A percentile compares a stretch with the other conserved stretches of the same genome.
phyloP scores from a whole-genome alignment of 2,113 vertebrate genomes.

The Jaculus jaculus region DNA sequence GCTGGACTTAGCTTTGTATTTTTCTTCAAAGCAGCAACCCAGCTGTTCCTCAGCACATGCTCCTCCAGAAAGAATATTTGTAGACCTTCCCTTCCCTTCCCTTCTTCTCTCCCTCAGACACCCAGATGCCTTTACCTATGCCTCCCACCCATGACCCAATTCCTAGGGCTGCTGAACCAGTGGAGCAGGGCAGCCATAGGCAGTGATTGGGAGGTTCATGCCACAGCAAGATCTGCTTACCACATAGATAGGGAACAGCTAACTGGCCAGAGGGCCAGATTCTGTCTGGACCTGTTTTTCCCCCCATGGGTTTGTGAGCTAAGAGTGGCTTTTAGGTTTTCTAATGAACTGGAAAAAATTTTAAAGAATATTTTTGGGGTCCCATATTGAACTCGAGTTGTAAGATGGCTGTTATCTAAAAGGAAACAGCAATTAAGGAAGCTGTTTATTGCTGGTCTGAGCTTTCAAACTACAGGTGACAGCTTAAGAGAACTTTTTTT shows the following conservation, averaged over 20 bases:
- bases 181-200: neutral
- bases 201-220: neutral
- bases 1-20: neutral
- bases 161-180: neutral
- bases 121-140: neutral
- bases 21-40: neutral
- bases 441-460: too few species aligned
- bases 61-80: neutral
- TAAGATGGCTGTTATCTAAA: too few species aligned
- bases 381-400: too few species aligned
- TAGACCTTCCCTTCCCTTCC: neutral
- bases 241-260: neutral
- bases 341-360: neutral
- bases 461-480: too few species aligned
- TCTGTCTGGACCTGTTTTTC: neutral
- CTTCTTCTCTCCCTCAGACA: neutral
- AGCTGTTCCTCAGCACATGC: neutral
- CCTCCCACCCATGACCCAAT: neutral
- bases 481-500: too few species aligned
- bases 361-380: neutral
- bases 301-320: neutral
- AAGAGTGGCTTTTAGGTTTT: conserved; percentile 2
- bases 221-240: conserved; percentile 18
- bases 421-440: too few species aligned
- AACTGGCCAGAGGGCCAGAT: neutral